Base-by-base conservation (phyloP, 2,113 vertebrate species). In the Solenodon paradoxus region DNA sequence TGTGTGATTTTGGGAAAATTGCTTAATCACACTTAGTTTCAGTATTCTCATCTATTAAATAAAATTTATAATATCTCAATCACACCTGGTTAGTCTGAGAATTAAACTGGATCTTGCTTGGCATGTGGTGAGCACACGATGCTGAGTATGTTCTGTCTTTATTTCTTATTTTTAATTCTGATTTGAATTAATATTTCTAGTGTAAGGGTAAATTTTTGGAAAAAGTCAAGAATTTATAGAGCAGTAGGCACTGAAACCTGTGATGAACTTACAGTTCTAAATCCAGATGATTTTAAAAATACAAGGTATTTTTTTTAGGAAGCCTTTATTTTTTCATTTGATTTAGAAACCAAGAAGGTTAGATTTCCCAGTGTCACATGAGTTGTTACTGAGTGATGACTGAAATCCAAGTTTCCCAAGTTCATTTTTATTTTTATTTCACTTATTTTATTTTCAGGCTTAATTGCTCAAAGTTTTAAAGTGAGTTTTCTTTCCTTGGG, bases 361-460 rank as follows among this genome's bases (percentile, higher is more conserved):
- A 80, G 57, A 87, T 89, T 92, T 74, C 45, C 57, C 49, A 45
- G 42, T 51, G 47, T 92, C 69, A 64, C 3, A 2, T 30, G 66
- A 66, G 9, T 79, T 93, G 42, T 92, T 87, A 53, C 59, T 66
- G 51, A 95, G 83, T 4, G 19, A 30, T 90, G 88, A 77, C 95
- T 92, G 22, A 7, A 24, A 78, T 84, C 75, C 87, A 96, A 81
- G 19, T 61, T 79, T 90, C 42, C 51, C 1, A 0, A 88, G 12
- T 81, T 47, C 42, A 80, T 42, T 13, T 91, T 94, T 71, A 40
- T 81, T 97, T 97, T 81, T 81, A 82, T 95, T 87, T 92, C 74
- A 84, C 40, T 11, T 19, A 77, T 93, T 72, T 77, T 91, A 64
- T 93, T 82, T 94, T 77, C 95, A 87, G 61, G 20, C 64, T 89